Conservation (phyloP, 2,888 invertebrate species). For the Heteromyza rotundicornis region DNA sequence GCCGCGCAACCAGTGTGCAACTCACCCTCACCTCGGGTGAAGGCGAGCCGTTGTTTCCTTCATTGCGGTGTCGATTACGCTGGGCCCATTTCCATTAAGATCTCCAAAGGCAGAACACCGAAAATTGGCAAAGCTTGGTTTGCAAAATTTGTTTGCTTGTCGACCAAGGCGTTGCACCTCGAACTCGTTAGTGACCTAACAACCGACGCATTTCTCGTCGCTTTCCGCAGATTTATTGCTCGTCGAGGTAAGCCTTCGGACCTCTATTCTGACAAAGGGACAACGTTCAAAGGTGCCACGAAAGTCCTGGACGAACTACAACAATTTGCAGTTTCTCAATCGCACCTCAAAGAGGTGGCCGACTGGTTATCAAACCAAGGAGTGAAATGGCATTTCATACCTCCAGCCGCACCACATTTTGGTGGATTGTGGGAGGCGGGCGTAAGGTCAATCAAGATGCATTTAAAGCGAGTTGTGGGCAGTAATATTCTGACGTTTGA, state of each 20-base stretch:
- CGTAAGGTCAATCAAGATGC: not conserved
- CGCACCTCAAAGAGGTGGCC: not conserved
- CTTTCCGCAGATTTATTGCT: conserved; percentile 7
- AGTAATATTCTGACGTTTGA: conserved; percentile 1
- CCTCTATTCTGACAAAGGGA: conserved; percentile 10
- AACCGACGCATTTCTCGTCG: conserved; percentile 14
- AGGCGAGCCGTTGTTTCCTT: conserved; percentile 13
- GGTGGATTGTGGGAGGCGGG: conserved; percentile 16
- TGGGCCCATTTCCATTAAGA: conserved; percentile 22
- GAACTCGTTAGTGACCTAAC: conserved; percentile 8
- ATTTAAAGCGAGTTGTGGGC: conserved; percentile 5
- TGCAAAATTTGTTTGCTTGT: conserved; percentile 27
- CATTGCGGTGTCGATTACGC: conserved; percentile 23
- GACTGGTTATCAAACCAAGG: not conserved
- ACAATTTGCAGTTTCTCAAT: not conserved
- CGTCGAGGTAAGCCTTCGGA: conserved; percentile 11
- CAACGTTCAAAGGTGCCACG: conserved; percentile 9
- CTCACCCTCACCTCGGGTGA: conserved; percentile 15
- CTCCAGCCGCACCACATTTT: conserved; percentile 13
- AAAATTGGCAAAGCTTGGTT: conserved; percentile 17
- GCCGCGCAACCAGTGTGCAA: conserved; percentile 14
- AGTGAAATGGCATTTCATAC: conserved; percentile 16
- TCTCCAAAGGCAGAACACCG: conserved; percentile 8
- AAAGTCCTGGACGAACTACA: not conserved
- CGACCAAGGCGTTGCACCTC: conserved; percentile 22